Base-by-base conservation (phyloP, 2,888 invertebrate species). In the Drosophila neonasuta region DNA sequence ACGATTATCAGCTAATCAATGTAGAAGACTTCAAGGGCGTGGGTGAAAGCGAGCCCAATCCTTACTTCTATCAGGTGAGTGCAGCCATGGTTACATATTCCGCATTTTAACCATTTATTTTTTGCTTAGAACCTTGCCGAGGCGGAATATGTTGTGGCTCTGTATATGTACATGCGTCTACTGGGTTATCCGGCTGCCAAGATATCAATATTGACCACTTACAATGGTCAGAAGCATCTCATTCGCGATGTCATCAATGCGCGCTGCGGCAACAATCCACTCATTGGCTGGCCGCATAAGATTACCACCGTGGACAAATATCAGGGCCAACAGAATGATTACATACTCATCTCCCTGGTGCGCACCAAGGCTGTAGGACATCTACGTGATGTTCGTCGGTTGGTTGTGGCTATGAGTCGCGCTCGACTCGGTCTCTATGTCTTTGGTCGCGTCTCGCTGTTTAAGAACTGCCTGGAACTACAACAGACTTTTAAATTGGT, bases 291-390 rank as follows among this genome's bases (percentile, higher is more conserved):
- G 86, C 98, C 98, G 0, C 94, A 96, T 78, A 98, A 97, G 92
- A 94, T 97, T 29, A 96, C 97, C 0, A 99, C 99, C 0, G 99
- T 99, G 15, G 99, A 99, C 92, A 99, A 99, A 90, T 99, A 98
- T 91, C 99, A 99, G 90, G 99, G 99, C 62, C 99, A 99, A 89
- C 99, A 99, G 91, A 99, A 99, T 91, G 99, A 99, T 91, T 98
- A 97, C 88, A 98, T 99, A 67, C 93, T 99, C 13, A 93, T 99
- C 51, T 99, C 99, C 0, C 92, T 99, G 49, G 99, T 99, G 20
- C 94, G 99, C 71, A 99, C 99, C 0, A 95, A 95, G 88, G 97
- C 97, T 0, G 99, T 99, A n/a, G 99, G 99, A 39, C 99, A 99
- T 92, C 93, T 99, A 71, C 93, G 99, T 34, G 99, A 99, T 92